phyloP scores from a whole-genome alignment of 2,797 vertebrate species.

The Mormyrus hasselquistii region DNA sequence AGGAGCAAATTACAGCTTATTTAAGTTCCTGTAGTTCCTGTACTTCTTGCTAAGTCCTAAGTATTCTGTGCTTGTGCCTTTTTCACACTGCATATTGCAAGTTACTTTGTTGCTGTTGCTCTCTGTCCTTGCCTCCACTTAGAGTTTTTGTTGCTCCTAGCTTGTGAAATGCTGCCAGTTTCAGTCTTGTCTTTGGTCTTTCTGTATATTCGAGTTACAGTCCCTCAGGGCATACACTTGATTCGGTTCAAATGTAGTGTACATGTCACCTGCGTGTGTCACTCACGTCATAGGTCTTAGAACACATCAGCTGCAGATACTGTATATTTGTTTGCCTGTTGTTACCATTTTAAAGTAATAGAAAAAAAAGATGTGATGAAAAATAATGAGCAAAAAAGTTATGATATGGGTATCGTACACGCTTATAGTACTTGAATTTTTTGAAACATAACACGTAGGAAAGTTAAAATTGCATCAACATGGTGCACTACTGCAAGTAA shows the following conservation, averaged over 20 bases:
- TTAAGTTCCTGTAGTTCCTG: background rate
- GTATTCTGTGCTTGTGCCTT: background rate
- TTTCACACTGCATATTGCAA: background rate
- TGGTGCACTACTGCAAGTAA: background rate
- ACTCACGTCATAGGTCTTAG: background rate
- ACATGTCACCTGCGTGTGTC: background rate
- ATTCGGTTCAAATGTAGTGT: background rate
- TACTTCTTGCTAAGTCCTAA: background rate
- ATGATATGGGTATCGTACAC: background rate
- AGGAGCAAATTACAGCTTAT: background rate
- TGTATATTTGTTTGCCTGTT: background rate
- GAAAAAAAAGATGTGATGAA: background rate
- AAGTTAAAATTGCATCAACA: background rate
- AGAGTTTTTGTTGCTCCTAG: background rate
- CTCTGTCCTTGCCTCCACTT: background rate
- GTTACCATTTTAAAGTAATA: background rate
- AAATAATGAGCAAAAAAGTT: background rate
- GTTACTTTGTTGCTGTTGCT: background rate
- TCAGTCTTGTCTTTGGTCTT: background rate
- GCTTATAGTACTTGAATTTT: background rate
- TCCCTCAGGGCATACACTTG: background rate
- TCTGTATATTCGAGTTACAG: background rate
- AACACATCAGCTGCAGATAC: background rate
- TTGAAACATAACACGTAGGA: background rate
- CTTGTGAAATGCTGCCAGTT: background rate